phyloP scores from a whole-genome alignment of 1,140 invertebrate genomes.

The Marisa cornuarietis region DNA sequence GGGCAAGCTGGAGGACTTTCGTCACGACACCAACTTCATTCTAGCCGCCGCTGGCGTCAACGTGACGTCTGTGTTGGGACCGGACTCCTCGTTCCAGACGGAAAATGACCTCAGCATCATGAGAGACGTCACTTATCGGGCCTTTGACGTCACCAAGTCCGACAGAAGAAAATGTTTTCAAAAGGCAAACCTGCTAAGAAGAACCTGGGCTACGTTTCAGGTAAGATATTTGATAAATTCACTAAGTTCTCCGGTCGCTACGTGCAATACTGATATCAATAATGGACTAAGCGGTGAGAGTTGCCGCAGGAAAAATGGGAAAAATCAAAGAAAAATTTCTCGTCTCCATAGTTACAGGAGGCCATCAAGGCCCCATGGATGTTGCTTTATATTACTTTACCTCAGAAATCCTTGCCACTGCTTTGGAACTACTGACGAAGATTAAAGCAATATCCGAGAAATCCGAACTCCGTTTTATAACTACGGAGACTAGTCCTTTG shows the following conservation, averaged over 20 bases:
- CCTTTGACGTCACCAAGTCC: neutral
- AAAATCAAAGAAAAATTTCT: too few species aligned
- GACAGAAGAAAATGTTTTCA: neutral
- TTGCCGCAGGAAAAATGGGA: too few species aligned
- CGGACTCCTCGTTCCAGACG: neutral
- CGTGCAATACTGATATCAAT: too few species aligned
- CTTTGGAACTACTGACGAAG: too few species aligned
- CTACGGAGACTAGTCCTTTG: too few species aligned
- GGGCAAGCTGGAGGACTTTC: conserved; percentile 14
- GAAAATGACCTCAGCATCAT: conserved; percentile 18
- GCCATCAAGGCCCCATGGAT: too few species aligned
- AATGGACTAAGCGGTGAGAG: too few species aligned
- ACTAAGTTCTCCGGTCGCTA: neutral
- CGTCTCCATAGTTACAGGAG: too few species aligned
- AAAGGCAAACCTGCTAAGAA: neutral
- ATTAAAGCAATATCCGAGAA: too few species aligned
- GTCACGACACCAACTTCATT: conserved; percentile 1
- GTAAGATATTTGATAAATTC: neutral
- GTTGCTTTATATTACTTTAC: too few species aligned
- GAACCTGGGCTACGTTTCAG: conserved; percentile 19
- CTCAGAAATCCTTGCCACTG: too few species aligned
- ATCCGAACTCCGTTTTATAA: too few species aligned
- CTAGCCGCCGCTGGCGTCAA: neutral
- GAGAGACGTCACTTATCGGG: conserved; percentile 4
- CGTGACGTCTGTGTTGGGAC: neutral